Evolutionary conservation across 2,888 invertebrate genomes (phyloP).

Genomic region (Spodoptera picta): DNA sequence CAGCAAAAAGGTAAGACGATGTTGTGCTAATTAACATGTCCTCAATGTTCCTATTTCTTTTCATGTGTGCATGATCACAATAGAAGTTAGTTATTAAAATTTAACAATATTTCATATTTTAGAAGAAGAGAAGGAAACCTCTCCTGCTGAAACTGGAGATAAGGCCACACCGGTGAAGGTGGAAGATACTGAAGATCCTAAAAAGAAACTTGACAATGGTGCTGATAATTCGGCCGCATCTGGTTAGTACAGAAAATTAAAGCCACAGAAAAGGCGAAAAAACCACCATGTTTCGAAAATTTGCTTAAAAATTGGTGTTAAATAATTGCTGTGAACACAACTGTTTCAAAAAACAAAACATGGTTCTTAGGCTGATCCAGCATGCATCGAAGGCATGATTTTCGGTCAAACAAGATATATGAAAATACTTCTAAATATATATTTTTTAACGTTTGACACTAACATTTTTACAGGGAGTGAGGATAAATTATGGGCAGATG

Average conservation of each 20-base stretch:
- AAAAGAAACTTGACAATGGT: constrained; percentile 82
- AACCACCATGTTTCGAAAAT: too few species aligned
- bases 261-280: too few species aligned
- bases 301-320: too few species aligned
- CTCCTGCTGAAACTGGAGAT: constrained; percentile 63
- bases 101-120: constrained; percentile 31
- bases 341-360: too few species aligned
- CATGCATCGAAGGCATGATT: neutral
- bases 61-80: too few species aligned
- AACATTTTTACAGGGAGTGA: constrained; percentile 81
- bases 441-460: neutral
- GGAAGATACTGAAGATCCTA: constrained; percentile 80
- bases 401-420: neutral
- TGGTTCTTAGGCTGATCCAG: too few species aligned
- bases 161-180: constrained; percentile 77
- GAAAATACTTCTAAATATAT: too few species aligned
- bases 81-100: too few species aligned
- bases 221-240: constrained; percentile 70
- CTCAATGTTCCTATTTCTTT: too few species aligned
- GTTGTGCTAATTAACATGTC: neutral
- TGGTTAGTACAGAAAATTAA: constrained; percentile 58
- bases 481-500: constrained; percentile 94
- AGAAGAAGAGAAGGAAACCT: constrained; percentile 79
- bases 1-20: constrained; percentile 75
- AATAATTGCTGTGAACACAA: too few species aligned